Conservation (phyloP, 2,113 vertebrate species). For the Spilogale gracilis region DNA sequence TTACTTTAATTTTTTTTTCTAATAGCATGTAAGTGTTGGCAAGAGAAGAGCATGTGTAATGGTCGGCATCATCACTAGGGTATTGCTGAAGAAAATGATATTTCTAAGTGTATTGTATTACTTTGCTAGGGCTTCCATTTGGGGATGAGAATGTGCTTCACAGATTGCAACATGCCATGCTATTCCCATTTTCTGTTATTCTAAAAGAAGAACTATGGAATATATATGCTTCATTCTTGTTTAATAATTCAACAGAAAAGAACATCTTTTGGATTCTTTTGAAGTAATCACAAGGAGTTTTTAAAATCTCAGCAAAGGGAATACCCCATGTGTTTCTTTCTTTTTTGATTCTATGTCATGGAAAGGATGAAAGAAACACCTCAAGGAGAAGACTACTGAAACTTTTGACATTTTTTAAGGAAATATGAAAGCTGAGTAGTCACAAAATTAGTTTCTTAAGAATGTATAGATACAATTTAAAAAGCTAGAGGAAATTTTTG, state of each 20-base stretch:
- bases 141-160: background rate
- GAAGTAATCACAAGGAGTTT: constrained; percentile 47
- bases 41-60: background rate
- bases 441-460: background rate
- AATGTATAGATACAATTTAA: background rate
- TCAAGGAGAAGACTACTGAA: constrained; percentile 3
- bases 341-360: constrained; percentile 26
- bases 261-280: constrained; percentile 15
- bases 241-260: constrained; percentile 55
- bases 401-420: background rate
- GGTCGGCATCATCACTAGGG: background rate
- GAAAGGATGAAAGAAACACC: background rate
- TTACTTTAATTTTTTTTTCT: background rate
- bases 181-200: constrained; percentile 9
- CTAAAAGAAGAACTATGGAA: constrained; percentile 21
- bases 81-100: background rate
- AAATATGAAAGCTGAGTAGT: constrained; percentile 8
- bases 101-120: background rate
- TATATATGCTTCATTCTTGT: background rate
- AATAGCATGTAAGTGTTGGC: background rate
- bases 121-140: background rate
- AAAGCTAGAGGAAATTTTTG: background rate
- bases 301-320: constrained; percentile 57
- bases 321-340: background rate
- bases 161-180: background rate